phyloP scores from a whole-genome alignment of 2,113 vertebrate genomes.

The Pachyramphus minor region DNA sequence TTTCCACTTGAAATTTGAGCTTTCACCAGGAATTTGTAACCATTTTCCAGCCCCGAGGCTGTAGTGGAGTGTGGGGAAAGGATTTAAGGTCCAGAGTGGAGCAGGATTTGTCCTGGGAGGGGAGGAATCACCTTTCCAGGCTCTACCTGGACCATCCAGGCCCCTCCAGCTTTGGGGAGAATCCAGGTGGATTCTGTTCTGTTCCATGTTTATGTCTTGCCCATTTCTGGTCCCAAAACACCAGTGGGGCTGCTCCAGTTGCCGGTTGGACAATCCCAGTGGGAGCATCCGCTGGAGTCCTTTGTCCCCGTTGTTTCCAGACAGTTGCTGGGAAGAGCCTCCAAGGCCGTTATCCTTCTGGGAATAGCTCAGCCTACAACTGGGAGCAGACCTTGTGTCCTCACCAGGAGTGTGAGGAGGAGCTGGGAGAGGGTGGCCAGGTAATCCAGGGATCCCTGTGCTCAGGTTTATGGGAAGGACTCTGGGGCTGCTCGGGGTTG shows the following conservation, averaged over 20 bases:
- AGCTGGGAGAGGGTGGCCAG: neutral
- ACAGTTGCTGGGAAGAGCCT: accelerated
- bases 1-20: neutral
- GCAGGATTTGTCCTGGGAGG: neutral
- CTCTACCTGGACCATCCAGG: neutral
- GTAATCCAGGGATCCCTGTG: accelerated
- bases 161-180: neutral
- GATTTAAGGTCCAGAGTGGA: neutral
- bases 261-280: neutral
- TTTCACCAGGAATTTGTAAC: neutral
- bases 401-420: accelerated
- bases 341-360: accelerated
- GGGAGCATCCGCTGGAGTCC: neutral
- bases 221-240: accelerated
- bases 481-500: neutral
- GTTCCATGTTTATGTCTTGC: accelerated
- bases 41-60: accelerated
- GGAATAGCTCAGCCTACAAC: accelerated
- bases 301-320: neutral
- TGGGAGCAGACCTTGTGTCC: neutral
- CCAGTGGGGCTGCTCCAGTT: neutral
- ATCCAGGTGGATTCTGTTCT: neutral
- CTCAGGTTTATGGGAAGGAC: neutral
- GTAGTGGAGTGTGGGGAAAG: neutral
- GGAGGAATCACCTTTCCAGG: neutral